Evolutionary conservation across 53 echinoderm and acorn worm genomes (phyloP), one percentile per base, ranked within the genome.

Genomic region (Zoroaster sp.): DNA sequence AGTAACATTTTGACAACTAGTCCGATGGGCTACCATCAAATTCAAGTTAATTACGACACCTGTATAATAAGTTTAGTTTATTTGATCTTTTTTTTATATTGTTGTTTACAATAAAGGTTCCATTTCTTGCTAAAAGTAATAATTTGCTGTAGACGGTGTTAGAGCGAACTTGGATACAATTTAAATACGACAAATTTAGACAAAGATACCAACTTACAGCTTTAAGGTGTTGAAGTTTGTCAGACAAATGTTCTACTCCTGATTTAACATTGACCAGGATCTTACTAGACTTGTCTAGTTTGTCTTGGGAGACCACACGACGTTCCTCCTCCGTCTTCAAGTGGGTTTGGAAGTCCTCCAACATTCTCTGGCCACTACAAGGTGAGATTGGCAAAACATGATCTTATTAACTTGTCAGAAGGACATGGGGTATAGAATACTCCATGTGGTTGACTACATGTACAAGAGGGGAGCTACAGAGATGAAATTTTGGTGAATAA

Each of bases 201-300:
- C n/a, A n/a, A n/a, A n/a, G n/a, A n/a, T n/a, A n/a, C n/a, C 12
- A 25, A 95, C 97, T 93, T 83, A 97, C 97, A 46, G 97, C 95
- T 78, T 97, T 97, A 47, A 97, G 90, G 51, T 95, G 97, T 55
- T 94, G 95, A 18, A 97, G 92, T 34, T 97, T 97, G 80, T 97
- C 97, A 2, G 97, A 93, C 35, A 97, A 74, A 78, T 97, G 97
- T 43, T 95, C 91, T 45, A 95, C 95, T 9, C 95, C 97, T 1
- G 97, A 79, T 75, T 97, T 95, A 76, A 95, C 97, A 49, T 89
- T 94, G 82, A 97, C 95, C 49, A 97, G 83, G 51, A 97, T 95
- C 92, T 95, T 97, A 87, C 95, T 95, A 77, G 94, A 88, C 54
- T 86, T 94, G 91, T 97, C 97, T 74, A 94, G 92, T 43, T 94